Percentiles rank a stretch among this genome's conserved stretches.
phyloP scores from a whole-genome alignment of 1,140 invertebrate genomes.

The Ips typographus region DNA sequence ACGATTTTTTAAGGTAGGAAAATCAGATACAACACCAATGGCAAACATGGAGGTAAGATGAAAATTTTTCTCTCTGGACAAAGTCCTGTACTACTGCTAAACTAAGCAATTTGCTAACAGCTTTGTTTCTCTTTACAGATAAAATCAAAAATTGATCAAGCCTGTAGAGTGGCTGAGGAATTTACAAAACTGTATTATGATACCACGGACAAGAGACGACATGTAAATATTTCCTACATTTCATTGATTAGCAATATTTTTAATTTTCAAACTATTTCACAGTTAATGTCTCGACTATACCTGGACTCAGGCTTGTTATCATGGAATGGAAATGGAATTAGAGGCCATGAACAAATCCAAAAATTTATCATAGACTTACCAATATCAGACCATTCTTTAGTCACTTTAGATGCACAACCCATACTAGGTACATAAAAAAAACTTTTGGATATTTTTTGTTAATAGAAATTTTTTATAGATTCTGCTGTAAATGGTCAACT shows the following conservation, averaged over 20 bases:
- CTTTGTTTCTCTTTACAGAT: conserved; percentile 32
- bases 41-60: too few species aligned
- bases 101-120: neutral
- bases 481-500: conserved; percentile 64
- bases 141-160: conserved; percentile 67
- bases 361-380: conserved; percentile 78
- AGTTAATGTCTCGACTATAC: conserved; percentile 76
- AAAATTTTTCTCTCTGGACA: too few species aligned
- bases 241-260: neutral
- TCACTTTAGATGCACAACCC: conserved; percentile 77
- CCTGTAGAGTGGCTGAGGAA: conserved; percentile 74
- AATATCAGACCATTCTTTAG: conserved; percentile 66
- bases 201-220: conserved; percentile 75
- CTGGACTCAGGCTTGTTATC: conserved; percentile 75
- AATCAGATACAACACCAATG: too few species aligned
- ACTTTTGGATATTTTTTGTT: neutral
- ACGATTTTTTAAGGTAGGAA: too few species aligned
- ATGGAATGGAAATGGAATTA: conserved; percentile 83
- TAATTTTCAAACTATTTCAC: conserved; percentile 29
- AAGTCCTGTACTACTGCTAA: neutral
- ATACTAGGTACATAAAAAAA: conserved; percentile 60
- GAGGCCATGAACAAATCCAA: conserved; percentile 72
- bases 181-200: conserved; percentile 84
- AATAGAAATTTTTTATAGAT: conserved; percentile 42
- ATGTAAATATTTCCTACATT: conserved; percentile 59